phyloP scores from a whole-genome alignment of 2,888 invertebrate genomes.

The Lissocephala sabroskyi region DNA sequence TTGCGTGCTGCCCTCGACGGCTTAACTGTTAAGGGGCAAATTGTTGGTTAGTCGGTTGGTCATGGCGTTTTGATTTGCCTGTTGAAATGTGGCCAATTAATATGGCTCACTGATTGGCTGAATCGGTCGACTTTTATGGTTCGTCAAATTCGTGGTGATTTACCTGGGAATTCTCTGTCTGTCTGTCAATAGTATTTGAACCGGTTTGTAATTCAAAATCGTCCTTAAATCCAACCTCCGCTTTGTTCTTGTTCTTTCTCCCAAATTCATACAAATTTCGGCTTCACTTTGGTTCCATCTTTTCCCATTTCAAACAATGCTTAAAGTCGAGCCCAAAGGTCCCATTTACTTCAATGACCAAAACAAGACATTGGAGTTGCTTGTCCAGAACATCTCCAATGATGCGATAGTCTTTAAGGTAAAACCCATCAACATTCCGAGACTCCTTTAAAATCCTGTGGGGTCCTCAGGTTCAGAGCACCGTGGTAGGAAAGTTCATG shows the following conservation, averaged over 20 bases:
- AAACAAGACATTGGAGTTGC: neutral
- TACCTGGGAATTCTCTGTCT: neutral
- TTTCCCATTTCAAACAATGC: too few relatives aligned
- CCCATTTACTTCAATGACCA: neutral
- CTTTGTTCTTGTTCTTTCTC: too few relatives aligned
- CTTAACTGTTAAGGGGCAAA: slow-evolving; percentile 29
- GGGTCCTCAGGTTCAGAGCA: slow-evolving; percentile 14
- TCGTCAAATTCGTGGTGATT: neutral
- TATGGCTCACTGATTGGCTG: slow-evolving; percentile 38
- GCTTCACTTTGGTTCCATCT: too few relatives aligned
- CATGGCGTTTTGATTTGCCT: slow-evolving; percentile 52
- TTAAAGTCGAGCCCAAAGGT: neutral
- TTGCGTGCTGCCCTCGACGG: slow-evolving; percentile 12
- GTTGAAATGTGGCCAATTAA: slow-evolving; percentile 52
- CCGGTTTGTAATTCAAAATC: too few relatives aligned
- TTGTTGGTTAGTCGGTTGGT: slow-evolving; percentile 32
- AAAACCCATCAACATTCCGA: neutral
- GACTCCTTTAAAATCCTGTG: too few relatives aligned
- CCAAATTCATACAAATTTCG: too few relatives aligned
- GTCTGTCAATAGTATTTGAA: neutral
- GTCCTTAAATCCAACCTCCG: too few relatives aligned
- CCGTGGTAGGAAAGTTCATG: slow-evolving; percentile 13
- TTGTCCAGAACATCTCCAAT: neutral
- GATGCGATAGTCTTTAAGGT: slow-evolving; percentile 18
- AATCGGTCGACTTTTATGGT: slow-evolving; percentile 14